A percentile compares a stretch with the other conserved stretches of the same genome.
These are phyloP conservation scores for Dinoponera quadriceps DNA, from an alignment of 1,140 invertebrate species.

Conservation along the genomic window DNA sequence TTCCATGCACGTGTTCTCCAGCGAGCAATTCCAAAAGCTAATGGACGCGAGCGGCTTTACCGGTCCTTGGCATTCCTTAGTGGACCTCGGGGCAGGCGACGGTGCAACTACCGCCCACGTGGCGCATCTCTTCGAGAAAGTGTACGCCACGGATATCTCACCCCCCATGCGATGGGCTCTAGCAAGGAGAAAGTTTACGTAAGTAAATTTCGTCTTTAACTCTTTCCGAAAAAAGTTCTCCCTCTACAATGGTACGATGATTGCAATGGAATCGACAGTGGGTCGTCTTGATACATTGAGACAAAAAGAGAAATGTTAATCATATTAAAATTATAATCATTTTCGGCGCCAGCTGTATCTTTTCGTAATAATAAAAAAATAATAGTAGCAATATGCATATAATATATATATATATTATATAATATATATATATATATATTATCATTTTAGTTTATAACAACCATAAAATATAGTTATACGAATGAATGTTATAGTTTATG, in stretches of 20 bases:
- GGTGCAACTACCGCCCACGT: constrained; percentile 94
- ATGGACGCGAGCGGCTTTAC: constrained; percentile 84
- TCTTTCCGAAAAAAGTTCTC: background rate
- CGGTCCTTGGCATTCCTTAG: constrained; percentile 86
- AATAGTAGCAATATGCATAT: no score
- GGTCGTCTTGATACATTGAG: background rate
- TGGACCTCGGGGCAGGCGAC: constrained; percentile 97
- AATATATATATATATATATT: background rate
- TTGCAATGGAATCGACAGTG: background rate
- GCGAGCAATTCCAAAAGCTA: constrained; percentile 90
- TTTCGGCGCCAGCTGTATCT: no score
- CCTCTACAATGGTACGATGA: background rate
- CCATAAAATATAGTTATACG: no score
- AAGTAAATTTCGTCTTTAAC: constrained; percentile 79
- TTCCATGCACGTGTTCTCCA: constrained; percentile 97
- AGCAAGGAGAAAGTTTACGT: constrained; percentile 91
- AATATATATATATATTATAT: no score
- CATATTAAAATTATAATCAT: no score
- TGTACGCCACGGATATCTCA: constrained; percentile 95
- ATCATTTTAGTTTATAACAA: background rate
- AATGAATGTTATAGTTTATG: no score
- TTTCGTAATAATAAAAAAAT: no score
- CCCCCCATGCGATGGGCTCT: constrained; percentile 92
- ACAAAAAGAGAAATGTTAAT: no score
- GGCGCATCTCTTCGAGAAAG: constrained; percentile 89